Percentiles rank a stretch among this genome's conserved stretches.
Conservation (phyloP, 2,797 vertebrate genomes). For the Antrozous pallidus region DNA sequence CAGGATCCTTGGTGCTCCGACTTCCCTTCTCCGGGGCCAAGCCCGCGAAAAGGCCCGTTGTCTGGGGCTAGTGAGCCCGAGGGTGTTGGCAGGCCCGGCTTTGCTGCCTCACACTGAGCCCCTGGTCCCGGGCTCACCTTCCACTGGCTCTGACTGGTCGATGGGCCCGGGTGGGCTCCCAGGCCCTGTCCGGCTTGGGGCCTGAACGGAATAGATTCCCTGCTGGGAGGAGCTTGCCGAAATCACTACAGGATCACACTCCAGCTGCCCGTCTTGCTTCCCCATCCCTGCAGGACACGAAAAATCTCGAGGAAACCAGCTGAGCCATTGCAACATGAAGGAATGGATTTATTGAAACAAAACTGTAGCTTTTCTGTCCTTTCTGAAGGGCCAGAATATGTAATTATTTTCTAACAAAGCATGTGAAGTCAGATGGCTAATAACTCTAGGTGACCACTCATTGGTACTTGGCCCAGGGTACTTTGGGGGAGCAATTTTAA, state of each 20-base stretch:
- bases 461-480: background rate
- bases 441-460: background rate
- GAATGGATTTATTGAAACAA: background rate
- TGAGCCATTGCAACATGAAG: conserved; percentile 49
- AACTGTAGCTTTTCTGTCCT: background rate
- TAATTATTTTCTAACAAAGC: background rate
- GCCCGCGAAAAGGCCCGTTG: background rate
- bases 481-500: background rate
- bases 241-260: background rate
- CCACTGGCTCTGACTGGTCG: background rate
- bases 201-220: conserved; percentile 18
- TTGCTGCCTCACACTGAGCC: background rate
- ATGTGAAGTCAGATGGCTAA: background rate
- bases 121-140: background rate
- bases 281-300: background rate
- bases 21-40: background rate
- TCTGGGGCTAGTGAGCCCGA: rapidly evolving
- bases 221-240: conserved; percentile 35
- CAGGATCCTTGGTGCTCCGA: background rate
- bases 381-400: conserved; percentile 23
- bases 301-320: background rate
- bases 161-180: background rate
- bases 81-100: background rate
- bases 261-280: background rate
- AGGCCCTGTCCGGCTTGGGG: background rate